A percentile compares a stretch with the other conserved stretches of the same genome.
phyloP scores from a whole-genome alignment of 1,140 invertebrate species.

The Panagrolaimus sp. region DNA sequence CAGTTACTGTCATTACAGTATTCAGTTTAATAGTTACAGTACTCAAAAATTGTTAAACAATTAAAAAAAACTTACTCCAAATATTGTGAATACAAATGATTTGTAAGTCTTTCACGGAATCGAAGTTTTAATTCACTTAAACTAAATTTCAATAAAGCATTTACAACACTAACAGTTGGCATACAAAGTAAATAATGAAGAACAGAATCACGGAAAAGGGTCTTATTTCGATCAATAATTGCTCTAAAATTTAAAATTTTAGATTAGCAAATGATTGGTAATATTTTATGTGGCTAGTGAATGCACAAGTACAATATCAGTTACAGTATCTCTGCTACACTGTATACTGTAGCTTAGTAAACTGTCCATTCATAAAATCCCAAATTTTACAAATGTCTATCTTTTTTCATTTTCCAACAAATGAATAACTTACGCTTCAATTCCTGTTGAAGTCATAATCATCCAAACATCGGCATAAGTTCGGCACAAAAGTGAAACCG shows the following conservation, averaged over 20 bases:
- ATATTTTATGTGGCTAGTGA: conserved; percentile 72
- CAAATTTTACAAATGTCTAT: too few species aligned
- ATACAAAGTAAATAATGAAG: conserved; percentile 65
- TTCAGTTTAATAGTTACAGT: too few species aligned
- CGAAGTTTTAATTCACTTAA: conserved; percentile 84
- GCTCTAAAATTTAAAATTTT: conserved; percentile 72
- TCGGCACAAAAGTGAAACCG: conserved; percentile 73
- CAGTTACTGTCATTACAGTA: not conserved
- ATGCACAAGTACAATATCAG: not conserved
- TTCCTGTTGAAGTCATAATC: conserved; percentile 82
- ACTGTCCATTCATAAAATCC: too few species aligned
- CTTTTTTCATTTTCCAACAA: conserved; percentile 44
- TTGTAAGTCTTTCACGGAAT: conserved; percentile 79
- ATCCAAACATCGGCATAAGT: conserved; percentile 94
- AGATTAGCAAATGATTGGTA: conserved; percentile 16
- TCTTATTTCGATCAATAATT: conserved; percentile 79
- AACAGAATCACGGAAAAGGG: conserved; percentile 72
- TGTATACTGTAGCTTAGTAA: not conserved
- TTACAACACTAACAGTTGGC: conserved; percentile 71
- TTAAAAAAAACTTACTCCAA: conserved; percentile 69
- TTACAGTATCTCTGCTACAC: conserved; percentile 5
- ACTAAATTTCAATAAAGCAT: conserved; percentile 86
- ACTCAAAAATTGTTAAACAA: not conserved
- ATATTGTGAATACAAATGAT: conserved; percentile 81
- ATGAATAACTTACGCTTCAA: conserved; percentile 72